phyloP scores from a whole-genome alignment of 2,797 vertebrate genomes.

The Gila robusta region DNA sequence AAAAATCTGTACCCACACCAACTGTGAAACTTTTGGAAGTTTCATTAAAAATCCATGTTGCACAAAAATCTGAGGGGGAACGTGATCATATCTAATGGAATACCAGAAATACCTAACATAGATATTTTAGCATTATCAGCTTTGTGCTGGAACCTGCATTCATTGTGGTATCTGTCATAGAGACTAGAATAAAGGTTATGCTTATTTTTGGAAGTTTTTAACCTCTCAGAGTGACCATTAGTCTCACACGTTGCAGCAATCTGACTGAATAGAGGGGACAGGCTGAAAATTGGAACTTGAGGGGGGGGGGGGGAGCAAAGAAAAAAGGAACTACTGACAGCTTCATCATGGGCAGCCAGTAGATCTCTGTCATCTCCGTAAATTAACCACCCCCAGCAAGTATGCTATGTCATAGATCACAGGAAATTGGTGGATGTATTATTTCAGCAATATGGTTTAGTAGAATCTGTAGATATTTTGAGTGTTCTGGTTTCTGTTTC shows the following conservation, averaged over 20 bases:
- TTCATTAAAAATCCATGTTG: not conserved
- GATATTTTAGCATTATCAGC: not conserved
- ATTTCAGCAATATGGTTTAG: slow-evolving; percentile 35
- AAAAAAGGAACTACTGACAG: slow-evolving; percentile 43
- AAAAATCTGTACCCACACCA: not conserved
- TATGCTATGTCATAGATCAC: slow-evolving; percentile 52
- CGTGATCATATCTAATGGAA: not conserved
- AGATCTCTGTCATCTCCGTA: slow-evolving; percentile 57
- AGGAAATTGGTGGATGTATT: slow-evolving; percentile 54
- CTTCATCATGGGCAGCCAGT: slow-evolving; percentile 58
- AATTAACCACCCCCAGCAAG: slow-evolving; percentile 65
- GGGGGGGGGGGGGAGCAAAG: not conserved
- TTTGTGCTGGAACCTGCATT: slow-evolving; percentile 22
- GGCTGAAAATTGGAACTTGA: slow-evolving; percentile 63
- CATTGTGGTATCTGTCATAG: not conserved
- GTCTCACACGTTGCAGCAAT: slow-evolving; percentile 46
- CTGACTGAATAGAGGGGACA: slow-evolving; percentile 60
- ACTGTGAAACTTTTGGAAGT: not conserved
- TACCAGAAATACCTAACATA: not conserved
- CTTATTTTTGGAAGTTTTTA: slow-evolving; percentile 52
- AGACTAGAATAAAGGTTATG: slow-evolving; percentile 35
- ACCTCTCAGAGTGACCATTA: slow-evolving; percentile 54
- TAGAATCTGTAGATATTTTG: slow-evolving; percentile 38
- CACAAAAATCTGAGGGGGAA: not conserved
- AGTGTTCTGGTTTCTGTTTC: not conserved